Evolutionary conservation across 2,888 invertebrate genomes (phyloP).

Genomic region (Poecilus cupreus): DNA sequence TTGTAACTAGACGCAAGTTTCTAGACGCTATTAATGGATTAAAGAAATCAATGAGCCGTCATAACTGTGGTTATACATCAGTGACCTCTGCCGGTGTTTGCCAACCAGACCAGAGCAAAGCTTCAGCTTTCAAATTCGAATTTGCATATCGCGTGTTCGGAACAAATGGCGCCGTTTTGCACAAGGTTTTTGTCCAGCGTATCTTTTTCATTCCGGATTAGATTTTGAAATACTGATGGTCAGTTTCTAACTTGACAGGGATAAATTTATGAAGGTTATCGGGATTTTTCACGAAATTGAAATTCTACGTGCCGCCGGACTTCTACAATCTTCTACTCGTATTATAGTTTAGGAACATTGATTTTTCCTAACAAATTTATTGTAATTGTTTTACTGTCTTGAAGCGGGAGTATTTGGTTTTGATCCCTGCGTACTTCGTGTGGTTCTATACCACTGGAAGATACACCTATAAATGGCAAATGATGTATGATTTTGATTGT

Average conservation of each 20-base stretch:
- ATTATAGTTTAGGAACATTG: too few species aligned
- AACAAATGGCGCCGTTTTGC: slow-evolving; percentile 13
- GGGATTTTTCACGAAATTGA: neutral
- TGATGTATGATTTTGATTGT: too few species aligned
- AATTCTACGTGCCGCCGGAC: too few species aligned
- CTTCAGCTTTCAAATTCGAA: slow-evolving; percentile 23
- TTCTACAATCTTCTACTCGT: too few species aligned
- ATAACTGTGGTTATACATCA: slow-evolving; percentile 6
- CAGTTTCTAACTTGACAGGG: neutral
- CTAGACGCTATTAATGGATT: neutral
- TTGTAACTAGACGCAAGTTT: neutral
- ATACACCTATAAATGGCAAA: too few species aligned
- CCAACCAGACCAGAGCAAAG: neutral
- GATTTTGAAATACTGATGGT: slow-evolving; percentile 23
- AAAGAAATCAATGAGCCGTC: slow-evolving; percentile 16
- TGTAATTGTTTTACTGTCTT: too few species aligned
- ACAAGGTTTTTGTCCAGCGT: neutral
- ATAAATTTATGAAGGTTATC: slow-evolving; percentile 17
- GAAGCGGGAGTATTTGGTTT: too few species aligned
- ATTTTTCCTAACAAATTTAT: too few species aligned
- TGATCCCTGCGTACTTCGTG: too few species aligned
- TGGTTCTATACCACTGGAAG: too few species aligned
- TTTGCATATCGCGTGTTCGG: slow-evolving; percentile 33
- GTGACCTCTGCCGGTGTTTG: neutral
- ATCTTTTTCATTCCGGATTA: slow-evolving; percentile 5